Conservation (phyloP, 2,113 vertebrate genomes). For the Phainopepla nitens region DNA sequence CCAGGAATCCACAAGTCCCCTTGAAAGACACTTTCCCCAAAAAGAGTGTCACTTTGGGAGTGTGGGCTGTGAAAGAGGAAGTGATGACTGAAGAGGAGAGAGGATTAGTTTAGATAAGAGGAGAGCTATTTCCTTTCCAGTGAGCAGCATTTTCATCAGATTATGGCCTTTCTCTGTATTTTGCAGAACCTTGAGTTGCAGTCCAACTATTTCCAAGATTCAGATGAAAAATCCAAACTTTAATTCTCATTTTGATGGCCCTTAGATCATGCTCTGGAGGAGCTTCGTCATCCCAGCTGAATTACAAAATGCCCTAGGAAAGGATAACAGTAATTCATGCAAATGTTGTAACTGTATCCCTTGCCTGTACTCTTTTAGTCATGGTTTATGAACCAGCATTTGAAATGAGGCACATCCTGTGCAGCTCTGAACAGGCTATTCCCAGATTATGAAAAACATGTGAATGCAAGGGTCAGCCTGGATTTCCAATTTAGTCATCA, state of each 20-base stretch:
- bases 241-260: neutral
- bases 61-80: neutral
- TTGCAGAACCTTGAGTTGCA: neutral
- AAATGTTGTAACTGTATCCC: neutral
- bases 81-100: neutral
- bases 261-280: neutral
- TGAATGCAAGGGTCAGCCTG: neutral
- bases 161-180: neutral
- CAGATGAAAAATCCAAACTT: neutral
- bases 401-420: slow-evolving; percentile 52
- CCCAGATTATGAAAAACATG: slow-evolving; percentile 39
- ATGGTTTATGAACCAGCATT: slow-evolving; percentile 30
- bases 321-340: slow-evolving; percentile 32
- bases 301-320: slow-evolving; percentile 45
- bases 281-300: neutral
- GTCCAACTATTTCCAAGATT: neutral
- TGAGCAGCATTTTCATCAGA: neutral
- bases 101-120: neutral
- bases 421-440: neutral
- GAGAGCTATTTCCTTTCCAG: neutral
- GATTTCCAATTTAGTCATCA: slow-evolving; percentile 7
- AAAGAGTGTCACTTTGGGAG: neutral
- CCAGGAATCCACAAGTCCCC: neutral
- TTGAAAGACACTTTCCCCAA: neutral
- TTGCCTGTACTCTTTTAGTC: neutral